Conservation (phyloP, 2,888 invertebrate genomes). For the Zeuzera pyrina region DNA sequence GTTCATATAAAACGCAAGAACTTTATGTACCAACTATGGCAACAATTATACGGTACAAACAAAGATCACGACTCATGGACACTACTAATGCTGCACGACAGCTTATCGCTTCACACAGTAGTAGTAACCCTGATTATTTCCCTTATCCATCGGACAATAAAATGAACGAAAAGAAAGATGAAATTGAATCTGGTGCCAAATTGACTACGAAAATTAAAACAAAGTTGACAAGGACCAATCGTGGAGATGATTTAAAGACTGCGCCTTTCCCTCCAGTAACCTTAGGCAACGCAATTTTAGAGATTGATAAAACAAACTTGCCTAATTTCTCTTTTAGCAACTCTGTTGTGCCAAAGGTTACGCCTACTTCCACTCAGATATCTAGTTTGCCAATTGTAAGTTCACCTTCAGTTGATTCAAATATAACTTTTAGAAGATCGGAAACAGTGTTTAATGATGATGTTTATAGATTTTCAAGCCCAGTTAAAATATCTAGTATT, state of each 20-base stretch:
- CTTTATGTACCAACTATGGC: conserved; percentile 76
- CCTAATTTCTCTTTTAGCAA: conserved; percentile 39
- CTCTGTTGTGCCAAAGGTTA: background rate
- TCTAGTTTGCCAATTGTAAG: conserved; percentile 7
- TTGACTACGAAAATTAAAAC: conserved; percentile 41
- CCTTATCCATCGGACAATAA: conserved; percentile 25
- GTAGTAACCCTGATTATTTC: conserved; percentile 44
- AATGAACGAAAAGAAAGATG: conserved; percentile 20
- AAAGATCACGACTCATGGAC: conserved; percentile 72
- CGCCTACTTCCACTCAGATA: conserved; percentile 6
- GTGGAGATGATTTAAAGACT: conserved; percentile 19
- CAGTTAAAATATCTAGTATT: conserved; percentile 31
- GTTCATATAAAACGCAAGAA: conserved; percentile 54
- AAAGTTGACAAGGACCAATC: conserved; percentile 28
- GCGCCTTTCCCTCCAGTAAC: conserved; percentile 26
- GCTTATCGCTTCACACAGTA: conserved; percentile 70
- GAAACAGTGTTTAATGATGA: conserved; percentile 17
- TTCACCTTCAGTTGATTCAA: conserved; percentile 1
- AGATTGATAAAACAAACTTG: conserved; percentile 42
- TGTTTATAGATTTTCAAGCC: conserved; percentile 38
- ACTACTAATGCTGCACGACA: conserved; percentile 76
- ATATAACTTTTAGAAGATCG: conserved; percentile 4
- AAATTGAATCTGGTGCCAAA: conserved; percentile 21
- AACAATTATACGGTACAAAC: conserved; percentile 74
- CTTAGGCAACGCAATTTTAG: conserved; percentile 36